Conservation (phyloP, 2,888 invertebrate genomes). For the Byasa hedistus region DNA sequence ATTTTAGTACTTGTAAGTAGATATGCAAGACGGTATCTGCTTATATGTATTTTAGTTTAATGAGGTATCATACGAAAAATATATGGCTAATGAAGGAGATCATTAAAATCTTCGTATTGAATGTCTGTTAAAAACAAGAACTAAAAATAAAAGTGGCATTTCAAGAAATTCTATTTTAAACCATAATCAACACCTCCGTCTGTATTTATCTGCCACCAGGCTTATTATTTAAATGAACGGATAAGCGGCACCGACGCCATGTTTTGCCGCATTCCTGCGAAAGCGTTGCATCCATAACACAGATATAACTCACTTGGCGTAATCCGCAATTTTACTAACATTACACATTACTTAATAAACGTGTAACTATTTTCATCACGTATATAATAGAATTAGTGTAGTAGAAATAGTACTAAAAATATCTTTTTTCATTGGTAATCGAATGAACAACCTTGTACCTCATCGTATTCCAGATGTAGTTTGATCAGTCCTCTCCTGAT, state of each 20-base stretch:
- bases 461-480: no score
- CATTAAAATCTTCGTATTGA: no score
- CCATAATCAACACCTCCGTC: conserved; percentile 4
- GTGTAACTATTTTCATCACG: not conserved
- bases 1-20: no score
- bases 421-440: no score
- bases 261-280: conserved; percentile 29
- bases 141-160: not conserved
- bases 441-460: no score
- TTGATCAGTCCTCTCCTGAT: no score
- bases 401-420: no score
- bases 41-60: no score
- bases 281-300: conserved; percentile 14
- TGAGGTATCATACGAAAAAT: no score
- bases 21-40: no score
- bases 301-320: conserved; percentile 9
- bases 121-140: not conserved
- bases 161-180: conserved; percentile 17
- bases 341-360: not conserved
- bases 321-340: not conserved
- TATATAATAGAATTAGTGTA: not conserved
- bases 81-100: no score
- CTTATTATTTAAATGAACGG: conserved; percentile 25
- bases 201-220: conserved; percentile 17
- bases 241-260: conserved; percentile 18